Conservation (phyloP, 2,888 invertebrate genomes). For the Protonemura montana region DNA sequence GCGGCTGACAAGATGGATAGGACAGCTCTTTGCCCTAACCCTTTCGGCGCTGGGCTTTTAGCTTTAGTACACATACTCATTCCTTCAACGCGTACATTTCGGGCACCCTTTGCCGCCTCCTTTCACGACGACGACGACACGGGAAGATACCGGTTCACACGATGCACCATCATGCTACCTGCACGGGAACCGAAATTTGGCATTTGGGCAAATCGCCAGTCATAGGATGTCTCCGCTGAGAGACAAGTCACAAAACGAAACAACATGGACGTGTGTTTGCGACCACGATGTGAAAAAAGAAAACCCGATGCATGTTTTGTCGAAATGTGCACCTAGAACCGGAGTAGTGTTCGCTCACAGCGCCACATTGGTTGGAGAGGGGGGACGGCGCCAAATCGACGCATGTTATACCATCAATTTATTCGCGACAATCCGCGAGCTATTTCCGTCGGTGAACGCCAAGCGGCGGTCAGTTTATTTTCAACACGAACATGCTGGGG, state of each 20-base stretch:
- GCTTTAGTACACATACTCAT: not conserved
- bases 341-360: not conserved
- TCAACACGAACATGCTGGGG: too few relatives aligned
- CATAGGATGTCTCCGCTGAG: too few relatives aligned
- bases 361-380: not conserved
- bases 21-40: not conserved
- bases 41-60: not conserved
- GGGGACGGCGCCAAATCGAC: not conserved
- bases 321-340: not conserved
- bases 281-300: too few relatives aligned
- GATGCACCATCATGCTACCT: not conserved
- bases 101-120: not conserved
- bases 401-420: not conserved
- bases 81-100: not conserved
- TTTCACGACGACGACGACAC: not conserved
- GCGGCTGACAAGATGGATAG: not conserved
- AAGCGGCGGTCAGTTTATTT: too few relatives aligned
- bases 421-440: not conserved
- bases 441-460: not conserved
- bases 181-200: not conserved
- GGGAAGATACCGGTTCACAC: not conserved
- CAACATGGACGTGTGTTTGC: too few relatives aligned
- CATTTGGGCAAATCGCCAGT: too few relatives aligned
- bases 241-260: too few relatives aligned
- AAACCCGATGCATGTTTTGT: not conserved